A percentile compares a stretch with the other conserved stretches of the same genome.
phyloP scores from a whole-genome alignment of 2,113 vertebrate species.

The human region DNA sequence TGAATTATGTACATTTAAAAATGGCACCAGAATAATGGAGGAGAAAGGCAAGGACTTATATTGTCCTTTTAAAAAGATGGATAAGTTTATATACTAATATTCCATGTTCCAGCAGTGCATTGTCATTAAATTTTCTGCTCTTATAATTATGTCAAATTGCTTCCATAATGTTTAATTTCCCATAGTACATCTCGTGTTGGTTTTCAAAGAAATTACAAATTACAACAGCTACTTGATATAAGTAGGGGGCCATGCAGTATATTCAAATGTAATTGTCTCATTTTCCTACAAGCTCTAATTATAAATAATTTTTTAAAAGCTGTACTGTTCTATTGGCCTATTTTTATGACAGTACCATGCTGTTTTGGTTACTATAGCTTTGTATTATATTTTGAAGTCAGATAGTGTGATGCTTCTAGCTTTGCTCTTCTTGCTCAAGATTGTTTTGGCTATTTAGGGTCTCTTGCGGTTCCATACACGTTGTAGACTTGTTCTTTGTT shows the following conservation, averaged over 20 bases:
- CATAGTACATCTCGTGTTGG: neutral
- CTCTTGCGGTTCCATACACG: neutral
- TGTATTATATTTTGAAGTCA: neutral
- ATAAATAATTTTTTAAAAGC: neutral
- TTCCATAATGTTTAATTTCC: constrained; percentile 52
- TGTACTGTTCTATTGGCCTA: neutral
- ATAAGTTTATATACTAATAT: neutral
- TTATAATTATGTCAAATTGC: constrained; percentile 44
- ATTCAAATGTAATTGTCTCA: neutral
- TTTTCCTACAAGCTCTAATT: neutral
- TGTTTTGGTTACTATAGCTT: neutral
- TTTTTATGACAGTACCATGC: neutral
- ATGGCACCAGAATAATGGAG: constrained; percentile 24
- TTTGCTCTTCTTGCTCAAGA: neutral
- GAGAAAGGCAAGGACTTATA: neutral
- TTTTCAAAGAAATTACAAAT: constrained; percentile 57
- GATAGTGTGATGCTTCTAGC: neutral
- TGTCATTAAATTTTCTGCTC: constrained; percentile 12
- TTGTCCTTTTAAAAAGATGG: neutral
- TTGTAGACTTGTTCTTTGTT: neutral
- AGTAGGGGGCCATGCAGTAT: neutral
- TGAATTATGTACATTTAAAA: constrained; percentile 51
- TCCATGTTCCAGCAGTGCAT: neutral
- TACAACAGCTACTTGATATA: neutral
- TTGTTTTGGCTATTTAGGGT: neutral